A percentile compares a stretch with the other conserved stretches of the same genome.
Conservation (phyloP, 2,797 vertebrate genomes). For the Dallia pectoralis region DNA sequence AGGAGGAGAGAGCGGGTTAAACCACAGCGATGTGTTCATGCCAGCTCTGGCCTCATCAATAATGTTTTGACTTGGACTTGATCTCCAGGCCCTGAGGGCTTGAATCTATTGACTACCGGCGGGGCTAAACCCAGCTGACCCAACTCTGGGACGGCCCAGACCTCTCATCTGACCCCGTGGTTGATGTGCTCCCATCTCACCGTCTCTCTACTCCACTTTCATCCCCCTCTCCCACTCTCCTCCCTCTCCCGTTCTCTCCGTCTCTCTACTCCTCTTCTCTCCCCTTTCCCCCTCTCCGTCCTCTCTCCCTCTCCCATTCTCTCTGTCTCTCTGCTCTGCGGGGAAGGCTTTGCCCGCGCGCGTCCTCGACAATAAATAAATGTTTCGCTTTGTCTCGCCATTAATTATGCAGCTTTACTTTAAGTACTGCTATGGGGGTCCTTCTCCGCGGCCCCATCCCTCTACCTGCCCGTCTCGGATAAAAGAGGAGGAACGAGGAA, state of each 20-base stretch:
- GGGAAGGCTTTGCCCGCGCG: slow-evolving; percentile 51
- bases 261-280: slow-evolving; percentile 7
- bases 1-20: slow-evolving; percentile 2
- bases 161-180: slow-evolving; percentile 25
- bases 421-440: slow-evolving; percentile 86
- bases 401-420: slow-evolving; percentile 89
- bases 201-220: too few relatives aligned
- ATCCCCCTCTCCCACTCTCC: slow-evolving; percentile 8
- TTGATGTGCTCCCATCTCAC: neutral
- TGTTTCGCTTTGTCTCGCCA: slow-evolving; percentile 84
- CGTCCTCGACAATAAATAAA: slow-evolving; percentile 80
- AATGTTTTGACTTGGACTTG: slow-evolving; percentile 51
- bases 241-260: slow-evolving; percentile 10
- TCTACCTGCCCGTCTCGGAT: slow-evolving; percentile 42
- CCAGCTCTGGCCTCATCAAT: slow-evolving; percentile 54
- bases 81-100: slow-evolving; percentile 50
- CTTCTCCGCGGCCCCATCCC: slow-evolving; percentile 42
- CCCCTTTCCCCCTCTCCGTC: neutral
- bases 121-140: neutral
- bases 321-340: slow-evolving; percentile 47
- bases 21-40: slow-evolving; percentile 13
- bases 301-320: slow-evolving; percentile 10
- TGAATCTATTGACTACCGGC: neutral
- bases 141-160: neutral
- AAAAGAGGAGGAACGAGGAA: slow-evolving; percentile 44